Evolutionary conservation across 2,797 vertebrate genomes (phyloP).

Genomic region (Galagoides demidoff): DNA sequence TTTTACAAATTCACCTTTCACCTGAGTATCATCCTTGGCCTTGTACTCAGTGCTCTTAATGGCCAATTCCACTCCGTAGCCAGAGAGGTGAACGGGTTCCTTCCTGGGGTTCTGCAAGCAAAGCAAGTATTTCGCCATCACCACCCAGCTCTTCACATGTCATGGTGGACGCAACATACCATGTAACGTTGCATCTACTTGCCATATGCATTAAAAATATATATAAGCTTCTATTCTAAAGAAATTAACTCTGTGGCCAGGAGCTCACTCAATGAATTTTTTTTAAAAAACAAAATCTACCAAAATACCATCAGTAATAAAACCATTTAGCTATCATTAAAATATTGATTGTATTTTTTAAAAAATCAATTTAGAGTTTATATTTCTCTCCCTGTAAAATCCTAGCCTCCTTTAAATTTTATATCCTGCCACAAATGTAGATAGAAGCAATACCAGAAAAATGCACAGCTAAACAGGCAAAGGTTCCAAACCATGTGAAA

Average conservation of each 20-base stretch:
- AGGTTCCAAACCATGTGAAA: neutral
- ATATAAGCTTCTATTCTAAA: neutral
- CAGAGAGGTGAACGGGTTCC: constrained; percentile 94
- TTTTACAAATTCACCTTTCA: constrained; percentile 93
- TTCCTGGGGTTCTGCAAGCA: constrained; percentile 90
- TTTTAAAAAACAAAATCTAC: neutral
- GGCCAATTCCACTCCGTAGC: constrained; percentile 97
- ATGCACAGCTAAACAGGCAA: neutral
- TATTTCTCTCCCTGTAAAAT: neutral
- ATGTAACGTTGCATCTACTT: neutral
- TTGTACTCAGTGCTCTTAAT: constrained; percentile 99
- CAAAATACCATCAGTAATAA: neutral
- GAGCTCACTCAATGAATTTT: neutral
- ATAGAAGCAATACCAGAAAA: neutral
- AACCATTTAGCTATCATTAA: neutral
- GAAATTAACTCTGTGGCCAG: neutral
- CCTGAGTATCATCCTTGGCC: constrained; percentile 99
- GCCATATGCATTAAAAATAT: neutral
- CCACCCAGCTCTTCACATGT: neutral
- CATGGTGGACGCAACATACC: fast-evolving
- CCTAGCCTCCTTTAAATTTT: neutral
- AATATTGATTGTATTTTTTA: neutral
- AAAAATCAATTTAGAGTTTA: neutral
- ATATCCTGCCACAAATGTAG: neutral
- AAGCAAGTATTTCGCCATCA: constrained; percentile 42